phyloP scores from a whole-genome alignment of 2,888 invertebrate species.

The Poecilus cupreus region DNA sequence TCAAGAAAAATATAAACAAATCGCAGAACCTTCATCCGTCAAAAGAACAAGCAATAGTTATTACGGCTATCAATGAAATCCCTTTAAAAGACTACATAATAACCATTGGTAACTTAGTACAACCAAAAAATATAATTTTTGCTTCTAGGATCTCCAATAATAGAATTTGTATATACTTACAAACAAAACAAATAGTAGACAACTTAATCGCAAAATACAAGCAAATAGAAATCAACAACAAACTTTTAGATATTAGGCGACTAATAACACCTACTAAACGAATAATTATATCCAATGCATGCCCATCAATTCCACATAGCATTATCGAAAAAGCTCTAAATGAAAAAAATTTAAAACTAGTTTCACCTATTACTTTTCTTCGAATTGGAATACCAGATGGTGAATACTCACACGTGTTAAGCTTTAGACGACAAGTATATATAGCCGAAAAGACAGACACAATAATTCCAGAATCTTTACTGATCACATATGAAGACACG shows the following conservation, averaged over 20 bases:
- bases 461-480: not conserved
- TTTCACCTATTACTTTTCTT: not conserved
- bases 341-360: too few relatives aligned
- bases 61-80: slow-evolving; percentile 50
- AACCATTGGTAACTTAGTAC: slow-evolving; percentile 46
- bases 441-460: not conserved
- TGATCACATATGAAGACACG: not conserved
- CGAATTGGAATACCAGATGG: not conserved
- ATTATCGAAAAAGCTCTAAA: too few relatives aligned
- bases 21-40: slow-evolving; percentile 22
- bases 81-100: slow-evolving; percentile 43
- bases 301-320: slow-evolving; percentile 46
- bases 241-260: not conserved
- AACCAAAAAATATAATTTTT: slow-evolving; percentile 49
- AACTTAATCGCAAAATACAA: slow-evolving; percentile 29
- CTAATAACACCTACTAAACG: slow-evolving; percentile 45
- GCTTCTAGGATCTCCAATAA: slow-evolving; percentile 58
- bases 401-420: not conserved
- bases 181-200: slow-evolving; percentile 36
- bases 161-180: slow-evolving; percentile 60
- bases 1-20: too few relatives aligned
- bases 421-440: too few relatives aligned
- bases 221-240: slow-evolving; percentile 13
- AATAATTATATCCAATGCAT: slow-evolving; percentile 26
- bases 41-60: slow-evolving; percentile 59